phyloP scores from a whole-genome alignment of 2,113 vertebrate species.

The Rhinopomastus cyanomelas region DNA sequence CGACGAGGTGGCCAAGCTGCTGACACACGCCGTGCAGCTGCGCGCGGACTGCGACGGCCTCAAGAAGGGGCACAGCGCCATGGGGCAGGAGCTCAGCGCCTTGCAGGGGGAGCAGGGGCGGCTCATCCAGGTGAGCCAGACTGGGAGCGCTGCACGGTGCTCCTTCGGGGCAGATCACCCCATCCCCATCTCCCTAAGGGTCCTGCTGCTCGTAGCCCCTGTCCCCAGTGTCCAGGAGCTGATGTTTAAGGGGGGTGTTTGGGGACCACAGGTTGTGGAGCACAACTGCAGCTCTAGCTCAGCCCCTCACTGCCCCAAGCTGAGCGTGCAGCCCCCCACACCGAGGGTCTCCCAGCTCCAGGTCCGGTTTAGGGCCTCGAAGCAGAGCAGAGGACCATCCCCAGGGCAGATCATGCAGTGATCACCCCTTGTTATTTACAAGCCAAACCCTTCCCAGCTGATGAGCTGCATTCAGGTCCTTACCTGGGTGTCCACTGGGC shows the following conservation, averaged over 20 bases:
- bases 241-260: neutral
- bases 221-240: neutral
- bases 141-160: neutral
- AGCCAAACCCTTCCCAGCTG: neutral
- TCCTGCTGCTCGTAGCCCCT: neutral
- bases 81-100: constrained; percentile 89
- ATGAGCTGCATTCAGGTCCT: neutral
- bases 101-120: constrained; percentile 91
- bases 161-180: neutral
- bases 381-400: neutral
- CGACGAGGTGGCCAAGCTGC: constrained; percentile 90
- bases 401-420: neutral
- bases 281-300: neutral
- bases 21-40: constrained; percentile 81
- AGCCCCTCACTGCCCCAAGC: neutral
- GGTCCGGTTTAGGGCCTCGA: neutral
- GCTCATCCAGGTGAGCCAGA: constrained; percentile 87
- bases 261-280: neutral
- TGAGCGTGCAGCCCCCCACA: rapidly evolving
- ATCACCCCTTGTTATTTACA: neutral
- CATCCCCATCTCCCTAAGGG: rapidly evolving
- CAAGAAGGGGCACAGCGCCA: constrained; percentile 82
- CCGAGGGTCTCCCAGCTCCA: rapidly evolving
- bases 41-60: constrained; percentile 87
- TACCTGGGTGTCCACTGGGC: neutral